These are phyloP conservation scores for Cygnus buccinator DNA, from an alignment of 2,113 vertebrate species.

Conservation along the genomic window DNA sequence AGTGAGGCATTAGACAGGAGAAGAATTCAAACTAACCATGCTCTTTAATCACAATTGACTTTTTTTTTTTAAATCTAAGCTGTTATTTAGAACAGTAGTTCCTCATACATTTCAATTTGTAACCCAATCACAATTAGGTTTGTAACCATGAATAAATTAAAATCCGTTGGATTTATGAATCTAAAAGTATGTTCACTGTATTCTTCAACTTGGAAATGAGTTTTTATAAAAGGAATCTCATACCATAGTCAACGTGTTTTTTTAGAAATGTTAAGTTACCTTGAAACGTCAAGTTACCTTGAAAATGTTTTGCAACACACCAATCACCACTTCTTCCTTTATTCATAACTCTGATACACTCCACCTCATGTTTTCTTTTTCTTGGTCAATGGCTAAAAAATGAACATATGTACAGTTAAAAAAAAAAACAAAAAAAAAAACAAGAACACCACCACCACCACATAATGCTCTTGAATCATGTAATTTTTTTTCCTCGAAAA, in stretches of 20 bases:
- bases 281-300: not conserved
- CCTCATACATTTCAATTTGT: not conserved
- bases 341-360: not conserved
- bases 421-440: not conserved
- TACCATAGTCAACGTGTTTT: not conserved
- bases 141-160: not conserved
- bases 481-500: not conserved
- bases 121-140: not conserved
- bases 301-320: not conserved
- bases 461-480: not conserved
- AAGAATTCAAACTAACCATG: not conserved
- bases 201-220: not conserved
- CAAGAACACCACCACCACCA: not conserved
- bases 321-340: not conserved
- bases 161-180: not conserved
- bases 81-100: not conserved
- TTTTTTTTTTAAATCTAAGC: not conserved
- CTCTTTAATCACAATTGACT: not conserved
- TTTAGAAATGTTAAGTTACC: not conserved
- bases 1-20: not conserved
- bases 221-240: not conserved
- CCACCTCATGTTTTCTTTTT: not conserved
- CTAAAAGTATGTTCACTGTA: not conserved
- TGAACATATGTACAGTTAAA: not conserved
- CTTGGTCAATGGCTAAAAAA: not conserved